Conservation (phyloP, 2,888 invertebrate genomes). For the Ornithoptera priamus region DNA sequence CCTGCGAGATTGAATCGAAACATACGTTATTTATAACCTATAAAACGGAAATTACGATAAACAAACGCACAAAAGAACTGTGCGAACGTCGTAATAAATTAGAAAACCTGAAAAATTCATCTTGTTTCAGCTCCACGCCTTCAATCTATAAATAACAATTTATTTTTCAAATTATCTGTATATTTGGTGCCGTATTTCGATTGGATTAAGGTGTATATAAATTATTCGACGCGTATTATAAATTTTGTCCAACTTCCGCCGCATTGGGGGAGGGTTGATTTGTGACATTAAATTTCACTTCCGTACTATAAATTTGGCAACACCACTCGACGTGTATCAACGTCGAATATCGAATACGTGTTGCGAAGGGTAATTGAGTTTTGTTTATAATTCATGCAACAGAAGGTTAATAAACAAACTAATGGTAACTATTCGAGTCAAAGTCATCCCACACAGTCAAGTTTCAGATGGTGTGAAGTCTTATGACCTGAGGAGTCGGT, state of each 20-base stretch:
- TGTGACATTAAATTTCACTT: slow-evolving; percentile 12
- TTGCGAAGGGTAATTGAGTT: too few relatives aligned
- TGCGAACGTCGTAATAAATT: slow-evolving; percentile 1
- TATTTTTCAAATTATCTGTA: not conserved
- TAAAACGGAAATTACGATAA: not conserved
- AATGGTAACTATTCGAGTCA: too few relatives aligned
- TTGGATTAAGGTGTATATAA: slow-evolving; percentile 4
- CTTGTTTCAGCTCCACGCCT: not conserved
- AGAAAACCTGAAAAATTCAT: slow-evolving; percentile 6
- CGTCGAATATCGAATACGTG: not conserved
- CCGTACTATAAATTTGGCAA: slow-evolving; percentile 12
- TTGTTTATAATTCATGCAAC: too few relatives aligned
- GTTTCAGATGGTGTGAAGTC: too few relatives aligned
- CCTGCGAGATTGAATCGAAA: too few relatives aligned
- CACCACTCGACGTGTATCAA: slow-evolving; percentile 8
- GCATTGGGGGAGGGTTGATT: slow-evolving; percentile 14
- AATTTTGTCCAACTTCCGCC: not conserved
- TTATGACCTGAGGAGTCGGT: too few relatives aligned
- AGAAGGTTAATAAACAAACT: too few relatives aligned
- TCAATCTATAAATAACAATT: slow-evolving; percentile 2
- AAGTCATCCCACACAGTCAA: too few relatives aligned
- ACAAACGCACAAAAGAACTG: not conserved
- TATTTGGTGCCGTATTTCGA: not conserved
- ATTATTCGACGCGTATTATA: not conserved
- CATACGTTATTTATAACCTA: slow-evolving; percentile 1